Base-by-base conservation (phyloP, 2,888 invertebrate genomes). In the Dasypolia templi region DNA sequence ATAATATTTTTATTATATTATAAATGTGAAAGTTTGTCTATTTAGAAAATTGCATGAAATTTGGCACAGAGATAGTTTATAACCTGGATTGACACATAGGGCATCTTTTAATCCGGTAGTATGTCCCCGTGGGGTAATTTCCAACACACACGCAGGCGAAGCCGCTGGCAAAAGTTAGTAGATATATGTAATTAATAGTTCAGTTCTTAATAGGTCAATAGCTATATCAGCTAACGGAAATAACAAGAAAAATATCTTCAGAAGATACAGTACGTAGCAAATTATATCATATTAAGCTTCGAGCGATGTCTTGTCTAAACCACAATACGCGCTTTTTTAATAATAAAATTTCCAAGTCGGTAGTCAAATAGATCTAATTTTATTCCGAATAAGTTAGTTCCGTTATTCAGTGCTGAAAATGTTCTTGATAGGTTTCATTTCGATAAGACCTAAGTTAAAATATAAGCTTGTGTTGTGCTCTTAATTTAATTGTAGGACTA, bases 281-380 rank as follows among this genome's bases (percentile, higher is more conserved):
- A 78, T 83, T 82, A 74, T 53, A 83, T 86, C 76, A 84, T n/a
- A 85, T 87, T 85, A 76, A 26, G 44, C 62, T 64, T 70, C 62
- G 59, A 81, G 68, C 73, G 61, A 71, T 75, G 83, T 62, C 79
- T 71, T 76, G 80, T 51, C 77, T 71, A 66, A 42, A 66, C 75
- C 81, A 68, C 72, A 71, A 66, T 82, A 80, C 72, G 64, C 66
- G 68, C 76, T 77, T 77, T 86, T 79, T 76, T 81, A 78, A 86
- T 86, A 81, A 83, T 84, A n/a, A n/a, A n/a, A n/a, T n/a, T n/a
- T 72, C 68, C 35, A 68, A 51, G 62, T 63, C 62, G 68, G 66
- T 68, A 59, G 72, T 53, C 61, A 61, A 75, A 73, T 80, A 63
- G 65, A 55, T 77, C 73, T 74, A 76, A 85, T 85, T 83, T 74